Base-by-base conservation (phyloP, 2,797 vertebrate genomes). In the Neosilurus hyrtlii region DNA sequence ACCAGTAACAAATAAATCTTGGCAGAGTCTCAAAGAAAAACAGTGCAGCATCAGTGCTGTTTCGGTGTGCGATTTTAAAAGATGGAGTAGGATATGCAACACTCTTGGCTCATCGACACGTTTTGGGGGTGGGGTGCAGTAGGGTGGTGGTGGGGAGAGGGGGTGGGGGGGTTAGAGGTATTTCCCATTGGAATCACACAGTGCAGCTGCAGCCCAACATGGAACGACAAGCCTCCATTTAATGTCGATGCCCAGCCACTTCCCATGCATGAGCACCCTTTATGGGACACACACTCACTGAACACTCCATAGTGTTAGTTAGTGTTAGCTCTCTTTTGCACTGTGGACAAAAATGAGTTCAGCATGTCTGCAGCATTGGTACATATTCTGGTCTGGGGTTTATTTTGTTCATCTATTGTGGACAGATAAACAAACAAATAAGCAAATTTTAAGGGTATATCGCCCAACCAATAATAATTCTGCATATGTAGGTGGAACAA, bases 191-290 rank as follows among this genome's bases (percentile, higher is more conserved):
- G 85, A 88, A 86, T 82, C 88, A 84, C 79, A 89, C 84, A 86
- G 80, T 86, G 83, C 87, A 90, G 87, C 87, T 90, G 88, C 86
- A 86, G 74, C 85, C 84, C 82, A 83, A 81, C 87, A 85, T 87
- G 76, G 85, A 84, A 70, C 72, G 84, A 82, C 54, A 83, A 85
- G 86, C 81, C 83, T 82, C 85, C 85, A 85, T 77, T 81, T 79
- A 86, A 52, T 66, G 56, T 70, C 76, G 26, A 62, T 79, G 66
- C 61, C 68, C 82, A 81, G 12, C 16, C 78, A 72, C 76, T 35
- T 67, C 51, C 80, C 73, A 74, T 63, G 67, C 78, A 62, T 73
- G 68, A 74, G 22, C 57, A 77, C 61, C 61, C 59, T 78, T 79
- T 79, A 68, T 68, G 66, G 49, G 22, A 65, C 51, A 82, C 30